A percentile compares a stretch with the other conserved stretches of the same genome.
Conservation (phyloP, 2,113 vertebrate species). For the Isurus oxyrinchus region DNA sequence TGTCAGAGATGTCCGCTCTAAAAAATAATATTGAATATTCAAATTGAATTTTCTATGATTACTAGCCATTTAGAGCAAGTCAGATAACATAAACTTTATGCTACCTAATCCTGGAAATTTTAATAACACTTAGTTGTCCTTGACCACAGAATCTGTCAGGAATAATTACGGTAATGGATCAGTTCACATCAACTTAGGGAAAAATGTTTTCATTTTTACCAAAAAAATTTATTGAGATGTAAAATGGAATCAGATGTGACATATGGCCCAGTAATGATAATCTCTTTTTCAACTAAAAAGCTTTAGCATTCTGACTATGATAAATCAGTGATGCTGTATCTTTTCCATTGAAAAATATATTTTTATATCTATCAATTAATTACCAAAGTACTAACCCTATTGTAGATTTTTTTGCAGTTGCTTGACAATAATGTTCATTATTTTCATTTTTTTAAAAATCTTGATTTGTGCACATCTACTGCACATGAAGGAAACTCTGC, state of each 20-base stretch:
- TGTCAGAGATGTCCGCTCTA: neutral
- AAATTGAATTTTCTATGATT: conserved; percentile 1
- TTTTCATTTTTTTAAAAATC: neutral
- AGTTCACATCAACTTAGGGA: neutral
- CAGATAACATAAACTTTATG: neutral
- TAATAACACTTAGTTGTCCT: neutral
- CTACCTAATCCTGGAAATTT: neutral
- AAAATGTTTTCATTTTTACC: conserved; percentile 9
- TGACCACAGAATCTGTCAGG: neutral
- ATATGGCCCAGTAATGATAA: neutral
- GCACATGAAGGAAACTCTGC: neutral
- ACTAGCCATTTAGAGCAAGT: conserved; percentile 1
- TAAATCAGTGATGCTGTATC: neutral
- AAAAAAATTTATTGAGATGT: neutral
- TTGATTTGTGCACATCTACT: neutral
- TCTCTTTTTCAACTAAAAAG: neutral
- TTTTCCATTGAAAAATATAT: neutral
- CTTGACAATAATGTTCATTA: neutral
- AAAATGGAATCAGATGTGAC: neutral
- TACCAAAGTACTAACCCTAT: neutral
- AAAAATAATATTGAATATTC: conserved; percentile 9
- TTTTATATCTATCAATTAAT: neutral
- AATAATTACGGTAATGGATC: neutral
- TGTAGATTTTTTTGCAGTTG: neutral
- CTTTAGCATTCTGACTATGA: neutral